A percentile compares a stretch with the other conserved stretches of the same genome.
Conservation (phyloP, 2,888 invertebrate species). For the Hemithea aestivaria region DNA sequence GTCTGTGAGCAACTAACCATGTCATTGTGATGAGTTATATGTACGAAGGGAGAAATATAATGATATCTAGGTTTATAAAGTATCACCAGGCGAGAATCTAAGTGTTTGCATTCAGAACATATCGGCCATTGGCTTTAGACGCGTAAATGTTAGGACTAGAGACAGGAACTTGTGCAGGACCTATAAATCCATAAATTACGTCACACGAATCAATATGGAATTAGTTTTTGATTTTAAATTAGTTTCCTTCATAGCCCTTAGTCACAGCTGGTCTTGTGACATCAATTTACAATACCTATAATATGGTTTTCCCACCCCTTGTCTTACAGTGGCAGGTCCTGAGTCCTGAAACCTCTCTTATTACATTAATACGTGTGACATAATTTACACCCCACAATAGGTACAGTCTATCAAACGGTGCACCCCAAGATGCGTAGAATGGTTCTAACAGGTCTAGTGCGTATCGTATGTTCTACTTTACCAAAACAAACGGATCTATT, state of each 20-base stretch:
- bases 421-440: conserved; percentile 13
- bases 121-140: conserved; percentile 33
- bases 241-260: too few relatives aligned
- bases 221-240: too few relatives aligned
- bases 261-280: too few relatives aligned
- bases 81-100: conserved; percentile 23
- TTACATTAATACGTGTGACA: too few relatives aligned
- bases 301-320: too few relatives aligned
- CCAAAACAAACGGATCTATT: conserved; percentile 51
- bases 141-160: conserved; percentile 9
- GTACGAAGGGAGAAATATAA: conserved; percentile 22
- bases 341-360: too few relatives aligned
- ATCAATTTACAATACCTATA: too few relatives aligned
- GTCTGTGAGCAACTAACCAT: conserved; percentile 21
- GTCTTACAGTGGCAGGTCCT: too few relatives aligned
- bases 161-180: conserved; percentile 30
- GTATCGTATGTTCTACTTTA: conserved; percentile 54
- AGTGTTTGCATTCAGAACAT: conserved; percentile 72
- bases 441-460: conserved; percentile 38
- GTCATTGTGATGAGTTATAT: conserved; percentile 36
- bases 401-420: neutral
- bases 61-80: conserved; percentile 16
- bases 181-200: conserved; percentile 21
- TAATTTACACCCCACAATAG: too few relatives aligned
- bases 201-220: too few relatives aligned